A percentile compares a stretch with the other conserved stretches of the same genome.
Evolutionary conservation across 2,888 invertebrate genomes (phyloP).

Genomic region (Vesta saturnalis): DNA sequence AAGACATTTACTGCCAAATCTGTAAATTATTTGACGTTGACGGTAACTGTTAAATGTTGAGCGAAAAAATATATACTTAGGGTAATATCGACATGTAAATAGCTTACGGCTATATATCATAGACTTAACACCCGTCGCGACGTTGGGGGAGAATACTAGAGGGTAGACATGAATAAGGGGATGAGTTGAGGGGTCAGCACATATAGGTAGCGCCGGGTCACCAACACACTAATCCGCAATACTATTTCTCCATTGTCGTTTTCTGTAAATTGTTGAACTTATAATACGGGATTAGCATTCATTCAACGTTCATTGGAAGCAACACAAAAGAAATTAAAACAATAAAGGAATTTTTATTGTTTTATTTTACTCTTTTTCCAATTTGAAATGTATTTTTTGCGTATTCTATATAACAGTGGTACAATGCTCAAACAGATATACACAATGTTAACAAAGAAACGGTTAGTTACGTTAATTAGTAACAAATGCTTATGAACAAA

Average conservation of each 20-base stretch:
- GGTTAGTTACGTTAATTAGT: no score
- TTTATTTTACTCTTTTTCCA: no score
- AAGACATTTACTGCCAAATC: slow-evolving; percentile 11
- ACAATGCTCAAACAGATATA: no score
- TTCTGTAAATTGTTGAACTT: slow-evolving; percentile 35
- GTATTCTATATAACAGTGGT: no score
- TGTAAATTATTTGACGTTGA: slow-evolving; percentile 18
- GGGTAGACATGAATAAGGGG: slow-evolving; percentile 46
- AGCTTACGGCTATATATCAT: slow-evolving; percentile 48
- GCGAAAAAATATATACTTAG: neutral
- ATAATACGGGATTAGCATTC: slow-evolving; percentile 38
- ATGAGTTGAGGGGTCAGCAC: slow-evolving; percentile 45
- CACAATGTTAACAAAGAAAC: no score
- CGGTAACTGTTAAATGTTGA: slow-evolving; percentile 3
- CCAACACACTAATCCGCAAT: slow-evolving; percentile 38
- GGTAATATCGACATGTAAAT: slow-evolving; percentile 49
- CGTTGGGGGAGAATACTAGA: slow-evolving; percentile 46
- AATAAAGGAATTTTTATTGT: slow-evolving; percentile 36
- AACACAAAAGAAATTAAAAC: slow-evolving; percentile 37
- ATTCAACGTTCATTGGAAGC: slow-evolving; percentile 28
- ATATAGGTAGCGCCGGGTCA: slow-evolving; percentile 43
- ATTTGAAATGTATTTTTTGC: no score
- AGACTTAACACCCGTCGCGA: slow-evolving; percentile 51
- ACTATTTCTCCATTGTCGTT: slow-evolving; percentile 36
- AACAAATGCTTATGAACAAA: no score